Conservation (phyloP, 64 coral and sea anemone genomes). For the Montipora sp. region DNA sequence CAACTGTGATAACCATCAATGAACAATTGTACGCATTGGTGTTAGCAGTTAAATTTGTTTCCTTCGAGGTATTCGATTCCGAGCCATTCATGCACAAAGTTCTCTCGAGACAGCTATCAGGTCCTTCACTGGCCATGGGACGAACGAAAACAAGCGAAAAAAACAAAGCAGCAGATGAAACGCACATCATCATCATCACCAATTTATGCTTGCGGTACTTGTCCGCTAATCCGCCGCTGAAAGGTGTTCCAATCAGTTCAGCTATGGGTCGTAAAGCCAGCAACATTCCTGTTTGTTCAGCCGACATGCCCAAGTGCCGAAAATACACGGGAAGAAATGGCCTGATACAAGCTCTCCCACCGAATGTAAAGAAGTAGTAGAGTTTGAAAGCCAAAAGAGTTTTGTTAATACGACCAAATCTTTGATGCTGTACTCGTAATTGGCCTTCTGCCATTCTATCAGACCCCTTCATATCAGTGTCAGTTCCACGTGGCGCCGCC, state of each 20-base stretch:
- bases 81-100: background rate
- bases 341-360: constrained; percentile 36
- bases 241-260: constrained; percentile 33
- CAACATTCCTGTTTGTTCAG: constrained; percentile 48
- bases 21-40: background rate
- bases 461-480: background rate
- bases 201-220: constrained; percentile 71
- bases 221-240: constrained; percentile 65
- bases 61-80: background rate
- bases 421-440: background rate
- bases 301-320: constrained; percentile 68
- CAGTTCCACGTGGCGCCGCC: background rate
- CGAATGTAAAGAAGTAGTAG: constrained; percentile 75
- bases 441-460: background rate
- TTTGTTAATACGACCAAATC: background rate
- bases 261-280: constrained; percentile 47
- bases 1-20: background rate
- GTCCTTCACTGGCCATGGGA: background rate
- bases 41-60: background rate
- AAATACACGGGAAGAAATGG: constrained; percentile 56
- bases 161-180: background rate
- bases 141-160: constrained; percentile 29
- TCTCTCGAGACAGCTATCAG: background rate
- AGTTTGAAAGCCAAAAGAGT: constrained; percentile 37
- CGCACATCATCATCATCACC: constrained; percentile 31